Evolutionary conservation across 2,113 vertebrate genomes (phyloP).

Genomic region (Asarcornis scutulata): DNA sequence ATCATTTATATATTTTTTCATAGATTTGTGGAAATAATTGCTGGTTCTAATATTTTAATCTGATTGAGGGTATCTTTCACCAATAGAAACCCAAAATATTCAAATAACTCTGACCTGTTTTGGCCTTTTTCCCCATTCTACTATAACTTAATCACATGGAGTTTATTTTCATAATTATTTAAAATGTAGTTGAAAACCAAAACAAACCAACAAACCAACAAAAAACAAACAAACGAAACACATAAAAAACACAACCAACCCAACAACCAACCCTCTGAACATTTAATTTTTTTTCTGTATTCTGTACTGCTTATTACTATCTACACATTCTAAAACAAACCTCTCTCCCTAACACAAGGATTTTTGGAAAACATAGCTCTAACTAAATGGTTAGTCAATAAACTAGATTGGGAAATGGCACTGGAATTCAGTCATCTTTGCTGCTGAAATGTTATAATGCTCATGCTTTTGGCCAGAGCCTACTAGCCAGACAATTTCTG

Average conservation of each 20-base stretch:
- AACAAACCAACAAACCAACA: too few relatives aligned
- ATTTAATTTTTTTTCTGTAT: neutral
- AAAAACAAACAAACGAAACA: too few relatives aligned
- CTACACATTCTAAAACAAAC: neutral
- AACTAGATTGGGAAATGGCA: neutral
- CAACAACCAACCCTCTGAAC: neutral
- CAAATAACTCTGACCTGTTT: neutral
- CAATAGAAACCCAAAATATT: neutral
- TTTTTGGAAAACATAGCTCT: neutral
- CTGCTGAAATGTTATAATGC: neutral
- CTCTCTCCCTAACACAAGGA: neutral
- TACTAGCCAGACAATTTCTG: neutral
- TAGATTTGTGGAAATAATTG: neutral
- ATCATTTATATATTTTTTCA: neutral
- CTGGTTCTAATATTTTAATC: neutral
- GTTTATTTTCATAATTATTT: neutral
- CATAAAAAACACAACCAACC: too few relatives aligned
- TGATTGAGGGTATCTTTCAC: neutral
- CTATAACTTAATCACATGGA: neutral
- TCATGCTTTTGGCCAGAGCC: neutral
- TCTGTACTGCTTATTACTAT: neutral
- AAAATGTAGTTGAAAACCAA: neutral
- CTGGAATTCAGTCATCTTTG: neutral
- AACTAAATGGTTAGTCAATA: neutral
- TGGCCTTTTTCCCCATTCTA: neutral